Evolutionary conservation across 2,797 vertebrate species (phyloP).

Genomic region (Melanotaenia maccullochi): DNA sequence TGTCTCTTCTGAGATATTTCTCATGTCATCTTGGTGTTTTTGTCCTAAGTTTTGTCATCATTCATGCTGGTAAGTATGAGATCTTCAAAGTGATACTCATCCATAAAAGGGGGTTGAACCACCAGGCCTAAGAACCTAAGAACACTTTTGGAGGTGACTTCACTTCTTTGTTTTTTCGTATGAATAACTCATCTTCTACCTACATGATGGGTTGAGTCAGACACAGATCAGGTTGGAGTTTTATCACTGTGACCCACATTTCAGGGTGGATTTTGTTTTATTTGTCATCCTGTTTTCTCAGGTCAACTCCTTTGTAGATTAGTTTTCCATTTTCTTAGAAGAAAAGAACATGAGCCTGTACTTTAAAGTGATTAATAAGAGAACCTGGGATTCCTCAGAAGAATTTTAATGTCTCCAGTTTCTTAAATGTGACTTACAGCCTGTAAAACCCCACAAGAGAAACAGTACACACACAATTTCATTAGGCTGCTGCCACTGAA

Average conservation of each 20-base stretch:
- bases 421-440: slow-evolving; percentile 32
- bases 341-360: not conserved
- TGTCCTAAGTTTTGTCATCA: not conserved
- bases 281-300: slow-evolving; percentile 13
- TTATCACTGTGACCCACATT: slow-evolving; percentile 21
- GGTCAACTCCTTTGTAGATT: not conserved
- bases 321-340: not conserved
- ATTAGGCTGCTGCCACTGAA: slow-evolving; percentile 24
- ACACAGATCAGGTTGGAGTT: slow-evolving; percentile 38
- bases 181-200: slow-evolving; percentile 1
- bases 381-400: slow-evolving; percentile 8
- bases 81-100: not conserved
- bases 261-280: slow-evolving; percentile 9
- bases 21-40: not conserved
- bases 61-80: not conserved
- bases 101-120: not conserved
- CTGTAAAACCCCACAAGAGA: slow-evolving; percentile 14
- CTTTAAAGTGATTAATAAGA: slow-evolving; percentile 2
- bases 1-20: not conserved
- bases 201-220: slow-evolving; percentile 12
- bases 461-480: not conserved
- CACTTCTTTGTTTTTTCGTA: not conserved
- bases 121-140: not conserved
- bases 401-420: slow-evolving; percentile 17
- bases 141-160: not conserved